Base-by-base conservation (phyloP, 1,140 invertebrate genomes). In the Diploscapter pachys region DNA sequence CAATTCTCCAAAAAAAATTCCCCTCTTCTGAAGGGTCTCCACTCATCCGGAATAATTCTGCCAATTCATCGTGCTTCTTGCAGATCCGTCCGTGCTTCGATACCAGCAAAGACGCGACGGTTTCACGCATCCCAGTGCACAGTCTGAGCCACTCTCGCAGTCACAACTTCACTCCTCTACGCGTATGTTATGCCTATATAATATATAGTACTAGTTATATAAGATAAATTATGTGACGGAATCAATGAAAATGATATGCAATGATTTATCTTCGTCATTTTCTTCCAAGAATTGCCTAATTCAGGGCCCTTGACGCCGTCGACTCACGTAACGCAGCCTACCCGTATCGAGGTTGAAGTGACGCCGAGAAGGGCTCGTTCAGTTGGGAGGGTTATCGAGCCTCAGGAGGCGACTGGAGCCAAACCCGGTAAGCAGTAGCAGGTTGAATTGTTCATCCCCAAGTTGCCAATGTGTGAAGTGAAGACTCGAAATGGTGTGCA, bases 241-340 rank as follows among this genome's bases (percentile, higher is more conserved):
- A 59, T 59, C 57, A 59, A 59, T 11, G 9, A 59, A 59, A 59
- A 59, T 59, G 57, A 59, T 11, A 59, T 11, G 0, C 9, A 59
- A 59, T 59, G 66, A 52, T 53, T 55, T 52, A 55, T 52, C 66
- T 65, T 31, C 57, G 9, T 59, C 57, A 13, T 59, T 59, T 13
- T 59, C 9, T 59, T 59, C 57, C 9, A 11, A 59, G 9, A 59
- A 9, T 59, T 59, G 9, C 57, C 13, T 11, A 59, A 11, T 59
- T 13, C 57, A 71, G 69, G 69, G 31, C 69, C 69, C 5, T 49
- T 71, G 55, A 71, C 69, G n/a, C 69, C 69, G 53, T 51, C 69
- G 5, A 9, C 56, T 13, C 50, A 8, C 50, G n/a, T 71, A 8
- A 50, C 53, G 31, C 53, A 54, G 11, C 69, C 53, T 5, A 51